These are phyloP conservation scores for Crypturellus tataupa DNA, from an alignment of 2,797 vertebrate species.

Conservation along the genomic window DNA sequence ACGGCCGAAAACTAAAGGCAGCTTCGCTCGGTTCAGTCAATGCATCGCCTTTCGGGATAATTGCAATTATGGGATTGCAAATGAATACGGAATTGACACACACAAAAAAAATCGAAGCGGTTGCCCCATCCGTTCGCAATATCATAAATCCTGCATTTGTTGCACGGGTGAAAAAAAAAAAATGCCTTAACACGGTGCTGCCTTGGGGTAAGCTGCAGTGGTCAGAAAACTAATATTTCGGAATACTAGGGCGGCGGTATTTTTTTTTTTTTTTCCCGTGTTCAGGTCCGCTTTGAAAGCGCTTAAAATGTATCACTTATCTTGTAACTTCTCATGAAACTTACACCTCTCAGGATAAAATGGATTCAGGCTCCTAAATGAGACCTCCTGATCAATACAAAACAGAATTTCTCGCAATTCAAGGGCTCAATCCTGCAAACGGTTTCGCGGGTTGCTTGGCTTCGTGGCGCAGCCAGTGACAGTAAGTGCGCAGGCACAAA, in stretches of 20 bases:
- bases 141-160: accelerated
- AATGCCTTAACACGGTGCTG: accelerated
- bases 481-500: accelerated
- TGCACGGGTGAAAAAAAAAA: accelerated
- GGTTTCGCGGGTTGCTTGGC: background rate
- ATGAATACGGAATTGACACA: background rate
- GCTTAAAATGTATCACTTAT: background rate
- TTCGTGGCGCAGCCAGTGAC: background rate
- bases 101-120: too few relatives aligned
- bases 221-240: background rate
- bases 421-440: background rate
- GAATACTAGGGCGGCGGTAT: too few relatives aligned
- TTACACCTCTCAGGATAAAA: background rate
- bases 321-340: background rate
- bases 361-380: accelerated
- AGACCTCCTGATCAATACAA: background rate
- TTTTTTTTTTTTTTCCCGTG: background rate
- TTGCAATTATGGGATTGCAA: accelerated
- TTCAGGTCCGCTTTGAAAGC: background rate
- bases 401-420: accelerated
- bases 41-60: background rate
- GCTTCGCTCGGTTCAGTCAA: accelerated
- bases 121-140: background rate
- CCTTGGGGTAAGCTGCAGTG: background rate
- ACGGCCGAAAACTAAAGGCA: accelerated